Evolutionary conservation across 2,113 vertebrate genomes (phyloP).

Genomic region (Sitta europaea): DNA sequence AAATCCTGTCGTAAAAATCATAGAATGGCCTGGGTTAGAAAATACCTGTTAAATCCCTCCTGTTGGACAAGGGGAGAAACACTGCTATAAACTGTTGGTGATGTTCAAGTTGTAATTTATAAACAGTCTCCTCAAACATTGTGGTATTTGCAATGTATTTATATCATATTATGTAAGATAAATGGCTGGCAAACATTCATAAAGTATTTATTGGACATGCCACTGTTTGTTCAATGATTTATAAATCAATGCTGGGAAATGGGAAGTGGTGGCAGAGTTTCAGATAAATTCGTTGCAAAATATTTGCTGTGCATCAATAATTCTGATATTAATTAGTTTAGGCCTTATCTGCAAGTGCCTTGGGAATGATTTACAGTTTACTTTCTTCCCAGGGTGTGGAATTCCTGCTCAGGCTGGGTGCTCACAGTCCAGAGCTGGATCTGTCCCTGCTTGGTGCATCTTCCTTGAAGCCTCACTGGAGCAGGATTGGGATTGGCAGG

Average conservation of each 20-base stretch:
- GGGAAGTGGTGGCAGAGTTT: conserved; percentile 34
- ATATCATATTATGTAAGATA: conserved; percentile 54
- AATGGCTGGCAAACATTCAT: conserved; percentile 69
- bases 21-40: background rate
- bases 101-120: background rate
- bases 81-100: background rate
- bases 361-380: conserved; percentile 19
- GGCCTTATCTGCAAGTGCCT: conserved; percentile 39
- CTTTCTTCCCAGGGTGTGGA: background rate
- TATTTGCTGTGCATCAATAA: conserved; percentile 66
- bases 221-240: conserved; percentile 63
- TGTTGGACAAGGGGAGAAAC: background rate
- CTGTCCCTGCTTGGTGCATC: background rate
- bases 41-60: background rate
- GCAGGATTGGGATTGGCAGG: background rate
- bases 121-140: background rate
- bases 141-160: conserved; percentile 51
- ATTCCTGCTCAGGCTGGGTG: background rate
- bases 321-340: conserved; percentile 66
- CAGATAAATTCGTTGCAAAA: conserved; percentile 61
- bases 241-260: conserved; percentile 25
- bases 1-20: background rate
- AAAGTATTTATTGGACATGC: conserved; percentile 55
- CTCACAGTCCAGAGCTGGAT: background rate
- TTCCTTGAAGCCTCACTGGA: fast-evolving